phyloP scores from a whole-genome alignment of 2,888 invertebrate species.

The Patella depressa region DNA sequence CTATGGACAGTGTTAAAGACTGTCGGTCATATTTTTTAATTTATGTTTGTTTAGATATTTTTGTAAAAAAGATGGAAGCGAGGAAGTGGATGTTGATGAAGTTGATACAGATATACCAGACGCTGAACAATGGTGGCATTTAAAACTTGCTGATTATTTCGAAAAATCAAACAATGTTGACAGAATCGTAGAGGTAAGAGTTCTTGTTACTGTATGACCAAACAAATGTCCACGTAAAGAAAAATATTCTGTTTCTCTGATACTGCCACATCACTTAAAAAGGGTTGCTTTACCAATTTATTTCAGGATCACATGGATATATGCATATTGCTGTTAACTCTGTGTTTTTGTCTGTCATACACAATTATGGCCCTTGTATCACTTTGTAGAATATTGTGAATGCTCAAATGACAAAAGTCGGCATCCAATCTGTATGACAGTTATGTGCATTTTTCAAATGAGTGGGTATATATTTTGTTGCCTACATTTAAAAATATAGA shows the following conservation, averaged over 20 bases:
- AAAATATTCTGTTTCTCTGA: too few relatives aligned
- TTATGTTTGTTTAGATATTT: constrained; percentile 42
- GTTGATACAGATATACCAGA: constrained; percentile 43
- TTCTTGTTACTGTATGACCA: background rate
- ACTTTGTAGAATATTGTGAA: too few relatives aligned
- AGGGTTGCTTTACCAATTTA: background rate
- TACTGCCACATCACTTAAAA: background rate
- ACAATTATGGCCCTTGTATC: too few relatives aligned
- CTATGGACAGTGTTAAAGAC: too few relatives aligned
- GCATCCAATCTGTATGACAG: too few relatives aligned
- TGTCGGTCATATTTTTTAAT: too few relatives aligned
- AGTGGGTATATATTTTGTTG: too few relatives aligned
- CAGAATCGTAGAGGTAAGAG: constrained; percentile 61
- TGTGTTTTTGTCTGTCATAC: too few relatives aligned
- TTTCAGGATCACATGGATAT: background rate
- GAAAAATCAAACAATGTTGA: constrained; percentile 54
- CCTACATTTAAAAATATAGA: too few relatives aligned
- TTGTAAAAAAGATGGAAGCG: constrained; percentile 37
- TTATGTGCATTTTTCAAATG: too few relatives aligned
- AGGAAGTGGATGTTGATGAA: constrained; percentile 41
- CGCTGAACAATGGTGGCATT: constrained; percentile 66
- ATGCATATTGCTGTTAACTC: background rate
- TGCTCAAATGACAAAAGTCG: too few relatives aligned
- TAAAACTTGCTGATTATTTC: constrained; percentile 66
- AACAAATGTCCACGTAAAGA: too few relatives aligned